These are phyloP conservation scores for Neelides sp. DNA, from an alignment of 1,140 invertebrate species.

Conservation along the genomic window DNA sequence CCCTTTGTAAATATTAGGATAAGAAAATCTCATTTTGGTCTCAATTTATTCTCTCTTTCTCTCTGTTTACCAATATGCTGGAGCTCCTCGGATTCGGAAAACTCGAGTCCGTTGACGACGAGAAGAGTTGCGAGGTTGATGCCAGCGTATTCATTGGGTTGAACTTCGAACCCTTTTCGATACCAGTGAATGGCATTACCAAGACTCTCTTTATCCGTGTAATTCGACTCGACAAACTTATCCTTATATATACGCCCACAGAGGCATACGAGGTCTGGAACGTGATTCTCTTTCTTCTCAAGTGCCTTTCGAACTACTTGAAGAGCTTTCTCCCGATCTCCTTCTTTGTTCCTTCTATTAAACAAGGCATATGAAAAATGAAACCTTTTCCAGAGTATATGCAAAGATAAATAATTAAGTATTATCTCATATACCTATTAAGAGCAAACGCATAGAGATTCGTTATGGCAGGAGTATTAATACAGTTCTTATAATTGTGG, in stretches of 20 bases:
- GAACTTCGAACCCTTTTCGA: slow-evolving; percentile 90
- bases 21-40: neutral
- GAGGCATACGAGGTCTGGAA: slow-evolving; percentile 92
- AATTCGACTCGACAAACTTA: slow-evolving; percentile 91
- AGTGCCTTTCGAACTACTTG: slow-evolving; percentile 79
- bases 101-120: slow-evolving; percentile 94
- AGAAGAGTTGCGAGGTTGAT: slow-evolving; percentile 96
- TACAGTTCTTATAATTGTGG: slow-evolving; percentile 76
- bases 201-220: slow-evolving; percentile 74
- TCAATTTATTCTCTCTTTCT: neutral
- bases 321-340: slow-evolving; percentile 86
- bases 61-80: slow-evolving; percentile 67
- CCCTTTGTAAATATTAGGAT: neutral
- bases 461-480: slow-evolving; percentile 76
- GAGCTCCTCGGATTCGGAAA: slow-evolving; percentile 77
- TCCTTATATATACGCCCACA: slow-evolving; percentile 99
- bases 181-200: slow-evolving; percentile 95
- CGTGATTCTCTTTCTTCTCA: slow-evolving; percentile 82
- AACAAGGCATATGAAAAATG: slow-evolving; percentile 4
- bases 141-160: slow-evolving; percentile 97
- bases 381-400: neutral
- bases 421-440: slow-evolving; percentile 53
- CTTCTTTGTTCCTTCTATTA: slow-evolving; percentile 73
- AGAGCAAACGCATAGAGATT: slow-evolving; percentile 94
- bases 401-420: neutral